phyloP scores from a whole-genome alignment of 2,888 invertebrate species.

The Blomia tropicalis region DNA sequence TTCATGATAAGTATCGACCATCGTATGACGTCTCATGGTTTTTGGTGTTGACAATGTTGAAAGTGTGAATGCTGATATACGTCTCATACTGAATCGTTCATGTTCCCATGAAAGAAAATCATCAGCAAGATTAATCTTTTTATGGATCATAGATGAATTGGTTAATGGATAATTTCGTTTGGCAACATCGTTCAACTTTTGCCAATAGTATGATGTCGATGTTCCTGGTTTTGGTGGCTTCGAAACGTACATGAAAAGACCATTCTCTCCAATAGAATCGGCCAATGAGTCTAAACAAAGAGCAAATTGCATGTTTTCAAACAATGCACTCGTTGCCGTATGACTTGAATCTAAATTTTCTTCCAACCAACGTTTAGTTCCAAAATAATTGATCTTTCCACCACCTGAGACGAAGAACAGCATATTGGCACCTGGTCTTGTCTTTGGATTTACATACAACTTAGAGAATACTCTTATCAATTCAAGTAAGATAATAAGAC shows the following conservation, averaged over 20 bases:
- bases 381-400: constrained; percentile 84
- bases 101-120: constrained; percentile 89
- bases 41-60: constrained; percentile 48
- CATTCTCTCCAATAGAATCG: constrained; percentile 43
- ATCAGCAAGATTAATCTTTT: constrained; percentile 90
- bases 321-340: constrained; percentile 32
- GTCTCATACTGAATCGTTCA: constrained; percentile 78
- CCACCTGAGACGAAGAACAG: constrained; percentile 76
- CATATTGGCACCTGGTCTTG: constrained; percentile 44
- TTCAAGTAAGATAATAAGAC: constrained; percentile 69
- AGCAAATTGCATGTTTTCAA: constrained; percentile 69
- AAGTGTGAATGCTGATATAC: constrained; percentile 77
- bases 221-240: constrained; percentile 79
- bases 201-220: constrained; percentile 44
- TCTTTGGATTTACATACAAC: constrained; percentile 56
- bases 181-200: constrained; percentile 31
- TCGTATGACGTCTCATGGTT: constrained; percentile 34
- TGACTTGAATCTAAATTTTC: constrained; percentile 66
- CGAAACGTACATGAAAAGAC: constrained; percentile 77
- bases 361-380: constrained; percentile 87
- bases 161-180: background rate
- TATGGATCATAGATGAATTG: constrained; percentile 57
- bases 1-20: constrained; percentile 42
- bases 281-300: constrained; percentile 61
- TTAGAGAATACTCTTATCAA: constrained; percentile 71